Conservation (phyloP, 2,888 invertebrate species). For the Ariolimax columbianus region DNA sequence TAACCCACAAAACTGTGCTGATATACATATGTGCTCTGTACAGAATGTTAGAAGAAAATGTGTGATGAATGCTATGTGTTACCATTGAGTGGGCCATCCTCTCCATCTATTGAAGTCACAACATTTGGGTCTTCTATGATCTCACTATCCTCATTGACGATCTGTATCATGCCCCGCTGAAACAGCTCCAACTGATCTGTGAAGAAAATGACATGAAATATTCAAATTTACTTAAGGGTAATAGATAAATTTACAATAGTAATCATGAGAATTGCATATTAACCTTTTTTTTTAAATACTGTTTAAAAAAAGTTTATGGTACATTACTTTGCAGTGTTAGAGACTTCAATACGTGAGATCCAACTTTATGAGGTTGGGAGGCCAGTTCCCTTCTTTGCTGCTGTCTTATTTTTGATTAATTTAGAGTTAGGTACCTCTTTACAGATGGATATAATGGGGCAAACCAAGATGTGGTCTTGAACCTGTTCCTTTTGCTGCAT, state of each 20-base stretch:
- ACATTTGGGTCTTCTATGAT: slow-evolving; percentile 67
- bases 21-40: slow-evolving; percentile 34
- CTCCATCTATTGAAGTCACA: slow-evolving; percentile 70
- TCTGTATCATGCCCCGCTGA: slow-evolving; percentile 73
- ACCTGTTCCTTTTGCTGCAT: too few relatives aligned
- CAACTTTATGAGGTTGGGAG: too few relatives aligned
- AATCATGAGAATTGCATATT: too few relatives aligned
- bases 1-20: neutral
- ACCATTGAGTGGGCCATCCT: slow-evolving; percentile 75
- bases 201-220: neutral
- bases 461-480: too few relatives aligned
- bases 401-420: too few relatives aligned
- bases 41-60: neutral
- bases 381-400: too few relatives aligned
- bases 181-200: slow-evolving; percentile 78
- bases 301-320: too few relatives aligned
- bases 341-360: too few relatives aligned
- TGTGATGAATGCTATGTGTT: neutral
- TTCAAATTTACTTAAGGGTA: neutral
- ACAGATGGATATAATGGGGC: too few relatives aligned
- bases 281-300: too few relatives aligned
- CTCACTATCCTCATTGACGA: slow-evolving; percentile 68
- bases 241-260: neutral
- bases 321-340: too few relatives aligned
- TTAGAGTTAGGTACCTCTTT: too few relatives aligned